A percentile compares a stretch with the other conserved stretches of the same genome.
These are phyloP conservation scores for Parazoanthus swiftii DNA, from an alignment of 92 coral and sea anemone genomes.

Conservation along the genomic window DNA sequence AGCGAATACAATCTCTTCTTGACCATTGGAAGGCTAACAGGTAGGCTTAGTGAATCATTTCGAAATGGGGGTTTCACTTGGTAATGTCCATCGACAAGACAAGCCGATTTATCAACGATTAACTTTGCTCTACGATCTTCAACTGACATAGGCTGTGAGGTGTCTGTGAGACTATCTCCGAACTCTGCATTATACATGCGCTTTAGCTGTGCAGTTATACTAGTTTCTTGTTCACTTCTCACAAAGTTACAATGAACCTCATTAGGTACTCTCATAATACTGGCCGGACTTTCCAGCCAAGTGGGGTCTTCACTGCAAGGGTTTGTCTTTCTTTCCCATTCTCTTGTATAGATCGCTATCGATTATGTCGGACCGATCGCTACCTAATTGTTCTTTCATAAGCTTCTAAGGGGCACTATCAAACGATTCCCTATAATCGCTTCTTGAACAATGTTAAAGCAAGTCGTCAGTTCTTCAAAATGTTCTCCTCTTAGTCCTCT, in stretches of 20 bases:
- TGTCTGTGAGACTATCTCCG: slow-evolving; percentile 18
- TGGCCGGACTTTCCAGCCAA: slow-evolving; percentile 83
- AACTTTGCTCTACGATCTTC: slow-evolving; percentile 63
- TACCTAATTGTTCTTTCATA: too few relatives aligned
- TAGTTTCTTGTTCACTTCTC: slow-evolving; percentile 43
- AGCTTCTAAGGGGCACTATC: too few relatives aligned
- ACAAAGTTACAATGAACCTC: background rate
- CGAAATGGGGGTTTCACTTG: slow-evolving; percentile 69
- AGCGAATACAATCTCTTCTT: slow-evolving; percentile 58
- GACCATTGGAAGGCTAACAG: slow-evolving; percentile 57
- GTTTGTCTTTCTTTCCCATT: slow-evolving; percentile 55
- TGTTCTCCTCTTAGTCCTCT: too few relatives aligned
- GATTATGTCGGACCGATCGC: slow-evolving; percentile 65
- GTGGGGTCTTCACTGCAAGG: slow-evolving; percentile 63
- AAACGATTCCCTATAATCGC: too few relatives aligned
- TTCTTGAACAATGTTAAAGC: too few relatives aligned
- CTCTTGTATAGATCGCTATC: slow-evolving; percentile 54
- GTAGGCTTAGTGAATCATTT: slow-evolving; percentile 52
- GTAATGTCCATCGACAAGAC: slow-evolving; percentile 65
- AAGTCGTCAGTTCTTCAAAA: too few relatives aligned
- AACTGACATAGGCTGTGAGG: slow-evolving; percentile 42
- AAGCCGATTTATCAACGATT: slow-evolving; percentile 59
- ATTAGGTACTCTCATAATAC: background rate
- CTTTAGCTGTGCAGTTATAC: slow-evolving; percentile 52
- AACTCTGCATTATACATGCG: slow-evolving; percentile 69